These are phyloP conservation scores for Hydractinia symbiolongicarpus DNA, from an alignment of 30 jellyfish, hydroid and myxozoan species.

Conservation along the genomic window DNA sequence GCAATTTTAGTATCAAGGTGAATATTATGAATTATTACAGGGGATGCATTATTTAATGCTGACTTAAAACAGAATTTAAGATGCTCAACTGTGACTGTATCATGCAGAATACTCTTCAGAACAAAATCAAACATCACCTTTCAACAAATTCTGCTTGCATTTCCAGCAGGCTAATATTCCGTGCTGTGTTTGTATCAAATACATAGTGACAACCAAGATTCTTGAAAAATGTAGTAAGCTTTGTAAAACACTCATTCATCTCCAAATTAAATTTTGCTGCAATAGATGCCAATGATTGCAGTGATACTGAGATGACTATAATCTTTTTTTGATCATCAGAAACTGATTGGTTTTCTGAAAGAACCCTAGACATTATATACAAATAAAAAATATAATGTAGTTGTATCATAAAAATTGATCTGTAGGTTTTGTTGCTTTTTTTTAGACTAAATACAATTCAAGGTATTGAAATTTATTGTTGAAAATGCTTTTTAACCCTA, in stretches of 20 bases:
- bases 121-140: slow-evolving; percentile 26
- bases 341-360: not conserved
- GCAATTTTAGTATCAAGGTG: too few relatives aligned
- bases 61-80: too few relatives aligned
- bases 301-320: slow-evolving; percentile 81
- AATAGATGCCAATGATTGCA: slow-evolving; percentile 89
- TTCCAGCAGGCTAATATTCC: slow-evolving; percentile 67
- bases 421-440: too few relatives aligned
- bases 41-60: too few relatives aligned
- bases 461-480: too few relatives aligned
- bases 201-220: slow-evolving; percentile 75
- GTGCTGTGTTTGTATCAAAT: slow-evolving; percentile 74
- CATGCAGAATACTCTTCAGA: too few relatives aligned
- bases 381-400: not conserved
- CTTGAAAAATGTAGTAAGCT: slow-evolving; percentile 73
- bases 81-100: too few relatives aligned
- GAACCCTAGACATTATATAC: not conserved
- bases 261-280: slow-evolving; percentile 58
- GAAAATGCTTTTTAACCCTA: too few relatives aligned
- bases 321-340: not conserved
- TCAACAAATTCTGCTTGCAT: slow-evolving; percentile 79
- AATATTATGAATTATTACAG: too few relatives aligned
- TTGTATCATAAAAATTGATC: too few relatives aligned
- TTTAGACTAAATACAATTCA: too few relatives aligned
- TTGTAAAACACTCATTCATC: slow-evolving; percentile 39